phyloP scores from a whole-genome alignment of 2,797 vertebrate species.

The Falco novaeseelandiae region DNA sequence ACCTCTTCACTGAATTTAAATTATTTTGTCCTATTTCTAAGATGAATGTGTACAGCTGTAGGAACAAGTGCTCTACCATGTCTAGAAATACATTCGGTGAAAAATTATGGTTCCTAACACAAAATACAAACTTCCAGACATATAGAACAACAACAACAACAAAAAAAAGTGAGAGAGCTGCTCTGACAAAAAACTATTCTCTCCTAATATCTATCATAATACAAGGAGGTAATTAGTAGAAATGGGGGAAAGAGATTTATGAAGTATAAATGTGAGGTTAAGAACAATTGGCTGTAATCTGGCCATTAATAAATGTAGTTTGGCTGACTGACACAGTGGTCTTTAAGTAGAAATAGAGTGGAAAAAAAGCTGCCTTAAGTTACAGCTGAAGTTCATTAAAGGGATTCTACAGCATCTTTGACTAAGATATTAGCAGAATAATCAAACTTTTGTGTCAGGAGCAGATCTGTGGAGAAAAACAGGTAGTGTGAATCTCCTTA shows the following conservation, averaged over 20 bases:
- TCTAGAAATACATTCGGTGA: not conserved
- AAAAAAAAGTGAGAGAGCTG: not conserved
- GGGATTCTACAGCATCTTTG: not conserved
- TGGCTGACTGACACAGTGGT: not conserved
- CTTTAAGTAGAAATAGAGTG: not conserved
- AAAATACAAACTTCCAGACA: not conserved
- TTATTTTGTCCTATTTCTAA: conserved; percentile 25
- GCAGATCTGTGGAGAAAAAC: not conserved
- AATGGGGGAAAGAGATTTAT: not conserved
- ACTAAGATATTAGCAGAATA: not conserved
- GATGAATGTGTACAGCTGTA: not conserved
- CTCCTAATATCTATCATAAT: not conserved
- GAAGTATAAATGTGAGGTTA: not conserved
- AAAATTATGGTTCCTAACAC: not conserved
- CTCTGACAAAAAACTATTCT: not conserved
- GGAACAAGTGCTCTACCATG: not conserved
- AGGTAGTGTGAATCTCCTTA: not conserved
- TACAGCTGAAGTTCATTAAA: not conserved
- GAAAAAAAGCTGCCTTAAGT: not conserved
- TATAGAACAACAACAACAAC: not conserved
- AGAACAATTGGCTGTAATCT: not conserved
- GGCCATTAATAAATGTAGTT: not conserved
- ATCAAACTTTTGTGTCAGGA: not conserved
- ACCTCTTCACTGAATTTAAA: conserved; percentile 3
- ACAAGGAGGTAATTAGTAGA: not conserved